Conservation (phyloP, 2,797 vertebrate species). For the Aselliscus stoliczkanus region DNA sequence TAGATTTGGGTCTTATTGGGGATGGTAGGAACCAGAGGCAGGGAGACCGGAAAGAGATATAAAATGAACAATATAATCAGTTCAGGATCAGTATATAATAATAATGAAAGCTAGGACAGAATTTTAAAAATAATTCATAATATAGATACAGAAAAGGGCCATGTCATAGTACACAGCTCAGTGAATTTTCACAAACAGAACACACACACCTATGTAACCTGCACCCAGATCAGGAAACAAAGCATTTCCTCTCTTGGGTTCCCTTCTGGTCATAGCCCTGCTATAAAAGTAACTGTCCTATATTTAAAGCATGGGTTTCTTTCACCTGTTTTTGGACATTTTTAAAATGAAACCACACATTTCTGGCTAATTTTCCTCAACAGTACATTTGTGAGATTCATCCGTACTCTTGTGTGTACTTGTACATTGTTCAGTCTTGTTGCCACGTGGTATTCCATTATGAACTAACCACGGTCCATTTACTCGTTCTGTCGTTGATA, state of each 20-base stretch:
- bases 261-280: background rate
- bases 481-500: fast-evolving
- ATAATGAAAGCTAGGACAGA: background rate
- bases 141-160: background rate
- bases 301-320: background rate
- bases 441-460: background rate
- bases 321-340: background rate
- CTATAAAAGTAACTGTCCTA: background rate
- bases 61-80: background rate
- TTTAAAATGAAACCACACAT: background rate
- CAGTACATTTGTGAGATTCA: background rate
- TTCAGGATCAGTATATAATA: background rate
- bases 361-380: background rate
- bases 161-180: background rate
- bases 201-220: background rate
- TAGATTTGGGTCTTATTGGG: background rate
- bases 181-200: background rate
- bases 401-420: background rate
- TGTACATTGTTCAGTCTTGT: background rate
- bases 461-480: background rate
- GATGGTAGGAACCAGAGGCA: background rate
- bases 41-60: background rate
- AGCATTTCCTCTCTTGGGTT: background rate
- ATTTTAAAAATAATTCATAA: background rate
- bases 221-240: background rate